A percentile compares a stretch with the other conserved stretches of the same genome.
phyloP scores from a whole-genome alignment of 2,888 invertebrate species.

The Lasioglossum morio region DNA sequence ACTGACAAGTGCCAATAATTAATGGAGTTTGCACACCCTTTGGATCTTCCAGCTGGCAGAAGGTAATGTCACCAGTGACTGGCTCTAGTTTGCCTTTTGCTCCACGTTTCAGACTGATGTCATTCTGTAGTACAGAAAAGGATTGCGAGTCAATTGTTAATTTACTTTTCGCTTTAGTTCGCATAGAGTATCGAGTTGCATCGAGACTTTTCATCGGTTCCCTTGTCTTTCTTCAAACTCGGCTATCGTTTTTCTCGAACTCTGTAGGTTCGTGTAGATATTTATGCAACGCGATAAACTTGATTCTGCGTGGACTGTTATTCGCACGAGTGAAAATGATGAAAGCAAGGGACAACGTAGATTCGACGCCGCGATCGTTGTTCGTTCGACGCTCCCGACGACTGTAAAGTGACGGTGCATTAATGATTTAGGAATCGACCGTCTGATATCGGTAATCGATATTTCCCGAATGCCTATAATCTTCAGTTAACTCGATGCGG shows the following conservation, averaged over 20 bases:
- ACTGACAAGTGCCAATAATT: conserved; percentile 60
- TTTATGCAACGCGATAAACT: background rate
- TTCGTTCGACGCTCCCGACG: background rate
- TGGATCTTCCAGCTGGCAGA: conserved; percentile 74
- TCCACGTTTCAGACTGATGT: conserved; percentile 1
- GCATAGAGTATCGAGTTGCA: background rate
- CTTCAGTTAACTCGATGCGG: conserved; percentile 41
- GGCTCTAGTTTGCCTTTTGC: background rate
- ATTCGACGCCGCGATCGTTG: background rate
- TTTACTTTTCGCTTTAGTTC: background rate
- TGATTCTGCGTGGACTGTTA: background rate
- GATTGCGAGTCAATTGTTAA: background rate
- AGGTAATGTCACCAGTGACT: conserved; percentile 8
- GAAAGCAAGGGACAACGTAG: background rate
- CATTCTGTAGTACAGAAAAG: background rate
- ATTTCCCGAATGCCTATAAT: conserved; percentile 52
- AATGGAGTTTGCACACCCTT: conserved; percentile 63
- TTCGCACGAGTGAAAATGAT: background rate
- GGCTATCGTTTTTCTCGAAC: too few relatives aligned
- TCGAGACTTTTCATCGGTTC: too few relatives aligned
- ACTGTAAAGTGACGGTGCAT: conserved; percentile 23
- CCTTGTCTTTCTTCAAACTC: too few relatives aligned
- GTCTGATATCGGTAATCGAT: conserved; percentile 55
- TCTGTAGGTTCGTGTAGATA: background rate
- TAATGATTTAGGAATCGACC: conserved; percentile 14